Evolutionary conservation across 2,888 invertebrate species (phyloP).

Genomic region (Torymus tubicola): DNA sequence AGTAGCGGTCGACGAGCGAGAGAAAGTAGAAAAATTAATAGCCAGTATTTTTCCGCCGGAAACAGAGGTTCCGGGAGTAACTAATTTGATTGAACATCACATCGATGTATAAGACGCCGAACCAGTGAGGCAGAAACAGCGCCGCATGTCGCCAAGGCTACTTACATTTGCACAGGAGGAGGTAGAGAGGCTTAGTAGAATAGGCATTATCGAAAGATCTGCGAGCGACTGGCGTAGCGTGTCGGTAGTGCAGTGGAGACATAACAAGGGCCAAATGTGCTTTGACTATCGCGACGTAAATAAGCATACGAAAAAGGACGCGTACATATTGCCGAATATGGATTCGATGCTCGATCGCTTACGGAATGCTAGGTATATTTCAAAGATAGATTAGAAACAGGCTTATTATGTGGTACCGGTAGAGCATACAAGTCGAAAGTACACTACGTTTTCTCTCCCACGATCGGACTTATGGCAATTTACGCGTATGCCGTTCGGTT

Average conservation of each 20-base stretch:
- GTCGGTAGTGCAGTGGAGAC: neutral
- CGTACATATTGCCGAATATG: neutral
- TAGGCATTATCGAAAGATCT: neutral
- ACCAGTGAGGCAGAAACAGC: neutral
- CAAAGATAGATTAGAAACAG: neutral
- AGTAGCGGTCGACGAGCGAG: too few species aligned
- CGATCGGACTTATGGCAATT: neutral
- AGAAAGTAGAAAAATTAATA: neutral
- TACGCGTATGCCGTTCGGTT: slow-evolving; percentile 28
- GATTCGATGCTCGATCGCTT: neutral
- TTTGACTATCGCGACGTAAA: neutral
- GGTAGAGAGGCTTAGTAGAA: neutral
- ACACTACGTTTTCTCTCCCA: neutral
- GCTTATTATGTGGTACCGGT: neutral
- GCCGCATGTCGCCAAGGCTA: too few species aligned
- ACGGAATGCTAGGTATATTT: neutral
- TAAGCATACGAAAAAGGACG: neutral
- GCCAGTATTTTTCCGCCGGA: neutral
- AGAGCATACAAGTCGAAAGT: neutral
- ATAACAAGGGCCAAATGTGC: neutral
- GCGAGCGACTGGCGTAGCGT: neutral
- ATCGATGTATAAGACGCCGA: neutral
- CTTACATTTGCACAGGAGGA: neutral
- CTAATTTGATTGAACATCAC: neutral
- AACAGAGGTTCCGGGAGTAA: neutral